Conservation (phyloP, 2,797 vertebrate genomes). For the Morus bassanus region DNA sequence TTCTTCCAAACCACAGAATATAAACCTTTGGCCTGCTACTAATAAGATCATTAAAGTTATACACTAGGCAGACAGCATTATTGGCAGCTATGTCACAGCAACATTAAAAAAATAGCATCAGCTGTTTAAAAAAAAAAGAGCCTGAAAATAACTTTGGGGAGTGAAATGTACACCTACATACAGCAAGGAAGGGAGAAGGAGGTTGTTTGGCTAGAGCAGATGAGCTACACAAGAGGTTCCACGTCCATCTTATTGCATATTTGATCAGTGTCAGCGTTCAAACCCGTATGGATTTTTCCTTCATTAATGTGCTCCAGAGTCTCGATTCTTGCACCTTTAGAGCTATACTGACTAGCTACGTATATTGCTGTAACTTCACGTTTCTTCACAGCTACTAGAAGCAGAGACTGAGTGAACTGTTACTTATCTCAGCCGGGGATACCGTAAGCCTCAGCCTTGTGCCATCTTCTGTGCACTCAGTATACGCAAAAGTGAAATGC, state of each 20-base stretch:
- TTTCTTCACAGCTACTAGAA: not conserved
- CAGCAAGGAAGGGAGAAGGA: not conserved
- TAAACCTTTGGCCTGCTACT: not conserved
- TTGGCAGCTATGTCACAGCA: conserved; percentile 43
- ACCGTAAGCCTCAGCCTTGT: not conserved
- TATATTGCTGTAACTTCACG: not conserved
- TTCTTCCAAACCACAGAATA: not conserved
- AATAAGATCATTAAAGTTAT: not conserved
- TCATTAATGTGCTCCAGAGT: not conserved
- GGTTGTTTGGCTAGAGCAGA: not conserved
- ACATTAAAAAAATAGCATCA: not conserved
- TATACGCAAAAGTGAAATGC: not conserved
- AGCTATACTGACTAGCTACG: not conserved
- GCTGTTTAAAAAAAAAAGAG: not conserved
- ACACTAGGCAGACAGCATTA: conserved; percentile 10
- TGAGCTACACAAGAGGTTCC: not conserved
- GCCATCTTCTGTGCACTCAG: not conserved
- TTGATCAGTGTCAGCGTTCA: not conserved
- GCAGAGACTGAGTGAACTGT: not conserved
- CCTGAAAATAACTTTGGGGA: not conserved
- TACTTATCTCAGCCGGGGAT: not conserved
- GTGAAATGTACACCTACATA: not conserved
- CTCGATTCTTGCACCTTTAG: not conserved
- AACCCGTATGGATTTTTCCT: not conserved
- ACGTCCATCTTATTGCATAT: not conserved